phyloP scores from a whole-genome alignment of 2,113 vertebrate genomes.

The rabbit (Oryctolagus cuniculus) region mOryCun1.1 NC_091440.1:111776501-111777000 shows the following conservation, averaged over 20 bases:
- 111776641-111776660: not conserved
- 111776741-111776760: not conserved
- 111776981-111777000: conserved; percentile 1
- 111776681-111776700: not conserved
- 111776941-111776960: conserved; percentile 26
- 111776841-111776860: not conserved
- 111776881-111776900: not conserved
- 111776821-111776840: not conserved
- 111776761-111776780: not conserved
- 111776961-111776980: not conserved
- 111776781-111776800: not conserved
- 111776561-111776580: not conserved
- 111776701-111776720: not conserved
- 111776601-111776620: not conserved
- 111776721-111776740: not conserved
- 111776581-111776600: not conserved
- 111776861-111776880: not conserved
- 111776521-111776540: not conserved
- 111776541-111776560: not conserved
- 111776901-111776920: not conserved
- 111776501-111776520: conserved; percentile 41
- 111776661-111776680: not conserved
- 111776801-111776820: not conserved
- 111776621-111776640: not conserved
- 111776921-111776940: not conserved